phyloP scores from a whole-genome alignment of 2,113 vertebrate genomes.

The Maccullochella peelii region DNA sequence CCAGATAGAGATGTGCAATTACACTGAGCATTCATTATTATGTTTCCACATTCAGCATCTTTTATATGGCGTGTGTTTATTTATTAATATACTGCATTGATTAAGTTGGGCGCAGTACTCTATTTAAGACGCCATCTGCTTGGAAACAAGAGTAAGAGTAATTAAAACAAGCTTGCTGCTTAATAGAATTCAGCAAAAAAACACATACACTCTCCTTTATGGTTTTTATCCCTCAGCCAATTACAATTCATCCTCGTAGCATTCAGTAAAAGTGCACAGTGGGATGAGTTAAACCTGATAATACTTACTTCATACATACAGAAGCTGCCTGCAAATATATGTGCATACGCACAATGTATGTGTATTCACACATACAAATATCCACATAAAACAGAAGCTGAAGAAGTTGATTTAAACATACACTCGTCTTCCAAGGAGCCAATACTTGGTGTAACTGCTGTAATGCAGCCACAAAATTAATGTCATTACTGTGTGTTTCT shows the following conservation, averaged over 20 bases:
- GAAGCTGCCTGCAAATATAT: constrained; percentile 39
- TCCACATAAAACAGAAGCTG: background rate
- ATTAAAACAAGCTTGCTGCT: constrained; percentile 80
- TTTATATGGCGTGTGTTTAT: constrained; percentile 56
- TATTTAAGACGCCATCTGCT: constrained; percentile 78
- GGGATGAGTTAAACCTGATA: constrained; percentile 52
- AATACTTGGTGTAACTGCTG: background rate
- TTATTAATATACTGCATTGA: constrained; percentile 70
- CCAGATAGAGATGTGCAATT: constrained; percentile 50
- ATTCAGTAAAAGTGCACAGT: constrained; percentile 30
- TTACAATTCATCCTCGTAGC: constrained; percentile 58
- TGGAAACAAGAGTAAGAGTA: constrained; percentile 72
- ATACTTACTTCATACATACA: constrained; percentile 34
- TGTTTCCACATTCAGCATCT: constrained; percentile 45
- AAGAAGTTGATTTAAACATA: constrained; percentile 9
- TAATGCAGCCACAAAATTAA: background rate
- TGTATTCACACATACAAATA: background rate
- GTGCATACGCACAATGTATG: background rate
- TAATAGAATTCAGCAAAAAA: constrained; percentile 71
- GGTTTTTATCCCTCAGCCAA: constrained; percentile 61
- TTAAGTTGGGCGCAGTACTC: constrained; percentile 58
- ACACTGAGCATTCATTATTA: constrained; percentile 36
- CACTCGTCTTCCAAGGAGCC: background rate
- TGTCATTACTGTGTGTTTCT: background rate
- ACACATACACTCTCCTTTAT: constrained; percentile 67